A percentile compares a stretch with the other conserved stretches of the same genome.
Conservation (phyloP, 2,797 vertebrate species). For the Hylomyscus alleni region DNA sequence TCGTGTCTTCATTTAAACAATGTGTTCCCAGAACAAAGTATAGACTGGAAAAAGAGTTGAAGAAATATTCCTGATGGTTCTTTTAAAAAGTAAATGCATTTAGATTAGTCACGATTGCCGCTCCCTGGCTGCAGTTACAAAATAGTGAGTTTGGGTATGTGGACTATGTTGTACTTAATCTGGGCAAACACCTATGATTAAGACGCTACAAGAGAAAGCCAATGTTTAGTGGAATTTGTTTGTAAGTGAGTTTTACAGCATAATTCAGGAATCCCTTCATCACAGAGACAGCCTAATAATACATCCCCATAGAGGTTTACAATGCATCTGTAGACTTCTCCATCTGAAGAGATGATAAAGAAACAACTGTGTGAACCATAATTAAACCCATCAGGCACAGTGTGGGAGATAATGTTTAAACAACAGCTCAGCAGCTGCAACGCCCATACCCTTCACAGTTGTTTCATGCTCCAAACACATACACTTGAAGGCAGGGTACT, state of each 20-base stretch:
- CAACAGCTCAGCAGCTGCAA: conserved; percentile 58
- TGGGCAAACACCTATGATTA: conserved; percentile 25
- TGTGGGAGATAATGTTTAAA: conserved; percentile 72
- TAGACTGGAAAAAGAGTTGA: conserved; percentile 3
- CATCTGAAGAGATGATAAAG: conserved; percentile 70
- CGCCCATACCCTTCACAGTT: conserved; percentile 43
- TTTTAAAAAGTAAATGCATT: conserved; percentile 40
- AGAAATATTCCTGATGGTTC: conserved; percentile 26
- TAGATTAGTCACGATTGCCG: neutral
- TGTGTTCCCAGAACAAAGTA: neutral
- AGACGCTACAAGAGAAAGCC: conserved; percentile 59
- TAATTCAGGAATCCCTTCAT: conserved; percentile 54
- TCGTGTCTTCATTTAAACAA: conserved; percentile 13
- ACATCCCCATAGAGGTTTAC: conserved; percentile 64
- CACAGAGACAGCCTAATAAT: conserved; percentile 71
- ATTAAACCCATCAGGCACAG: conserved; percentile 65
- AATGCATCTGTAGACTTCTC: neutral
- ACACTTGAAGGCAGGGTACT: conserved; percentile 65
- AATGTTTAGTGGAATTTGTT: conserved; percentile 65
- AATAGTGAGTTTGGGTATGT: conserved; percentile 1
- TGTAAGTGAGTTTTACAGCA: conserved; percentile 60
- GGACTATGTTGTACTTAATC: conserved; percentile 48
- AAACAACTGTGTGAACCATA: conserved; percentile 65
- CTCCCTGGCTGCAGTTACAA: neutral
- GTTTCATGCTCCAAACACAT: conserved; percentile 55